Evolutionary conservation across 2,888 invertebrate species (phyloP).

Genomic region (Tipula unca): DNA sequence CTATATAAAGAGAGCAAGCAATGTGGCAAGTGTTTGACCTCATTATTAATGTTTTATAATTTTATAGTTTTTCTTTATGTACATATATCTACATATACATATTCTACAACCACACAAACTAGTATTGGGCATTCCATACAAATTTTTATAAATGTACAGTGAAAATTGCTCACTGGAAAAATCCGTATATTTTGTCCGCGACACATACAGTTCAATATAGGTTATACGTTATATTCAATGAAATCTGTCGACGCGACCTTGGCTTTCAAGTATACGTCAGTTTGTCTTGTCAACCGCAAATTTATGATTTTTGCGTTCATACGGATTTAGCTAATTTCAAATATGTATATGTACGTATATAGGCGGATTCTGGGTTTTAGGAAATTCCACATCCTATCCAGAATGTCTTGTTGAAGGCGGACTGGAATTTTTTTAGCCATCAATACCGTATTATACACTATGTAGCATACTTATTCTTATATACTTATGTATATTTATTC

Average conservation of each 20-base stretch:
- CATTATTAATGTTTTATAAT: neutral
- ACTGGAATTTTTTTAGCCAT: neutral
- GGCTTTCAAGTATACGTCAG: neutral
- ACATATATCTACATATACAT: neutral
- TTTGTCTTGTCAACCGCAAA: slow-evolving; percentile 14
- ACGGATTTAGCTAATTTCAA: neutral
- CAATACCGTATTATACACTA: too few relatives aligned
- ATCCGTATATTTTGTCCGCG: neutral
- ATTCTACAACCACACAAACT: neutral
- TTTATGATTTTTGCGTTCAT: neutral
- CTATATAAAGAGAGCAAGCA: neutral
- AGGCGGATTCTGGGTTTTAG: neutral
- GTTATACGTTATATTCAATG: neutral
- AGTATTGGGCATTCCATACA: neutral
- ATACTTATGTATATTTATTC: too few relatives aligned
- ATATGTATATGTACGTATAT: neutral
- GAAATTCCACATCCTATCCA: neutral
- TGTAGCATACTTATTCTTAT: too few relatives aligned
- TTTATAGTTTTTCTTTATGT: neutral
- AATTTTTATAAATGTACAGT: neutral
- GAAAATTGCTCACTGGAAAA: neutral
- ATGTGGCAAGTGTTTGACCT: slow-evolving; percentile 14
- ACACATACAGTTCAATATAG: neutral
- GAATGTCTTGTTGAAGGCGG: neutral
- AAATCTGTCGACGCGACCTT: neutral